A percentile compares a stretch with the other conserved stretches of the same genome.
These are phyloP conservation scores for Idaea dimidiata DNA, from an alignment of 2,888 invertebrate genomes.

Conservation along the genomic window DNA sequence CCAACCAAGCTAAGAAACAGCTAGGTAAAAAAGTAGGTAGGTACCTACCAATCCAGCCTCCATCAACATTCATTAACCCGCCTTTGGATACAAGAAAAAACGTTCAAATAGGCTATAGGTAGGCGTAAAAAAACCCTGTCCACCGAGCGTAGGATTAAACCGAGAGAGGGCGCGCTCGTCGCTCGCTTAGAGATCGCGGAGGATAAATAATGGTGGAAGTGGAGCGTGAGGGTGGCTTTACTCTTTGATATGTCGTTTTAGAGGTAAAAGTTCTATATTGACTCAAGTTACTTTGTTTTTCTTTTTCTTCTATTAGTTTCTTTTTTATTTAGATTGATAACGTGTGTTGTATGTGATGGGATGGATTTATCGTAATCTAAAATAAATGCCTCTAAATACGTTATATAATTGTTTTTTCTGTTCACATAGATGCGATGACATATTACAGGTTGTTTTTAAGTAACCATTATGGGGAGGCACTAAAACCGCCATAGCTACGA, in stretches of 20 bases:
- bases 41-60: slow-evolving; percentile 10
- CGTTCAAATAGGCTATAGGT: slow-evolving; percentile 18
- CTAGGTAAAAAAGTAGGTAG: background rate
- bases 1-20: too few relatives aligned
- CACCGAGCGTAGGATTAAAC: slow-evolving; percentile 23
- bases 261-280: background rate
- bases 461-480: too few relatives aligned
- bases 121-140: slow-evolving; percentile 16
- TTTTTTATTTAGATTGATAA: background rate
- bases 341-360: background rate
- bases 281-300: background rate
- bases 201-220: slow-evolving; percentile 4
- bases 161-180: background rate
- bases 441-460: too few relatives aligned
- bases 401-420: too few relatives aligned
- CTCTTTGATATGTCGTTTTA: background rate
- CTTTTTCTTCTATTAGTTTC: background rate
- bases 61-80: slow-evolving; percentile 22
- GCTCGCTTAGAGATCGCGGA: slow-evolving; percentile 4
- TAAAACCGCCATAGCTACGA: too few relatives aligned
- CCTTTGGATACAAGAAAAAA: slow-evolving; percentile 17
- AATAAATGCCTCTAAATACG: too few relatives aligned
- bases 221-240: background rate
- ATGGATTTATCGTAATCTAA: background rate
- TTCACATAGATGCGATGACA: too few relatives aligned